Percentiles rank a stretch among this genome's conserved stretches.
Conservation (phyloP, 2,113 vertebrate genomes). For the Hemiscyllium ocellatum region DNA sequence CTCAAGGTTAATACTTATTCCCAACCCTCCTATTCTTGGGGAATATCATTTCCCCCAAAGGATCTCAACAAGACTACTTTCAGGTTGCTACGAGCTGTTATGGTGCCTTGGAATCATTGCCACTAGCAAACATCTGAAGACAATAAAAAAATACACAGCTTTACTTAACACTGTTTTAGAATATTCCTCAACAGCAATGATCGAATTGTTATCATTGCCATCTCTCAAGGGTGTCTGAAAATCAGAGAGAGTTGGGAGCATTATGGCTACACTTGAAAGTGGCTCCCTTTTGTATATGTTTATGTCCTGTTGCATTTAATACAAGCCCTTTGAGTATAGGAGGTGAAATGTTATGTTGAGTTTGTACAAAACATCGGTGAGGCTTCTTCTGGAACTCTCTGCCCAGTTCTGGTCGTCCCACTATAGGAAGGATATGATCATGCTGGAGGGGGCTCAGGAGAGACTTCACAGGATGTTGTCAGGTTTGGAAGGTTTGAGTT, state of each 20-base stretch:
- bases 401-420: no score
- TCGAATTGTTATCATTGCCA: not conserved
- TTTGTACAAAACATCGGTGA: no score
- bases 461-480: no score
- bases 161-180: not conserved
- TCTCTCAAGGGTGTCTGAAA: not conserved
- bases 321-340: not conserved
- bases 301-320: not conserved
- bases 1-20: no score
- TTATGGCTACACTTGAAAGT: not conserved
- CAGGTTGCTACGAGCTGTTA: not conserved
- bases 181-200: not conserved
- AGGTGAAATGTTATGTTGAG: no score
- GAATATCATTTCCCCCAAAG: not conserved
- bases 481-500: no score
- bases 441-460: no score
- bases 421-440: no score
- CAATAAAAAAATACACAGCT: not conserved
- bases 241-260: not conserved
- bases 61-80: not conserved
- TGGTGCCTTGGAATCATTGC: not conserved
- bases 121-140: not conserved
- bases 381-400: no score
- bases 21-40: not conserved
- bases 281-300: not conserved